Conservation (phyloP, 1,140 invertebrate genomes). For the Varroa destructor region DNA sequence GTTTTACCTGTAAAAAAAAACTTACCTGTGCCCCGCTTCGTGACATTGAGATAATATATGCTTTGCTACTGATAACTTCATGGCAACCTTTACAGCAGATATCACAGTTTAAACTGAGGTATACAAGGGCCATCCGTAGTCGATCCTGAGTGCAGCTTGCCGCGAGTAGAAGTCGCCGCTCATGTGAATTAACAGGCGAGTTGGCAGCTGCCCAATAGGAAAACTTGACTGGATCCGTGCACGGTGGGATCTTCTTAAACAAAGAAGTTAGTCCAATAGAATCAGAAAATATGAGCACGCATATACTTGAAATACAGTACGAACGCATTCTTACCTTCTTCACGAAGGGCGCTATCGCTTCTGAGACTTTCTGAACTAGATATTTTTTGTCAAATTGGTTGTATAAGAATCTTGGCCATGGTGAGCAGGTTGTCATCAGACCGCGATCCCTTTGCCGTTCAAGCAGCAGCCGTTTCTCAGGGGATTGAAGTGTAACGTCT, state of each 20-base stretch:
- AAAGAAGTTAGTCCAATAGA: background rate
- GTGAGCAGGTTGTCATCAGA: background rate
- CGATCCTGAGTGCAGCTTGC: conserved; percentile 4
- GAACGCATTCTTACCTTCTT: background rate
- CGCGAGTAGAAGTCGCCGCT: conserved; percentile 5
- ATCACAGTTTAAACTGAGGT: background rate
- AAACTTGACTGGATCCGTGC: background rate
- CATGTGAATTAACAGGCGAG: background rate
- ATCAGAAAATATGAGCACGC: background rate
- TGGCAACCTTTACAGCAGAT: background rate
- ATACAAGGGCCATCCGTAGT: background rate
- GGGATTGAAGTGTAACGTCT: background rate
- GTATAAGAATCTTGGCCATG: background rate
- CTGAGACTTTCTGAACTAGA: background rate
- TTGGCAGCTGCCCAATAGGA: conserved; percentile 14
- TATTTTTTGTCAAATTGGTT: background rate
- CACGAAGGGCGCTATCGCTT: background rate
- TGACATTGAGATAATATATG: conserved; percentile 1
- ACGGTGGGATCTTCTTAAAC: background rate
- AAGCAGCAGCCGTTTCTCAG: background rate
- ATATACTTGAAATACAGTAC: background rate
- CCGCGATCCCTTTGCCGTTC: background rate
- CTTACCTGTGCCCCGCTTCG: background rate
- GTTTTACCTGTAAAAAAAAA: too few species aligned
- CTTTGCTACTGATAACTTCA: background rate